These are phyloP conservation scores for Coptodon bakossiorum DNA, from an alignment of 2,113 vertebrate species.

Conservation along the genomic window DNA sequence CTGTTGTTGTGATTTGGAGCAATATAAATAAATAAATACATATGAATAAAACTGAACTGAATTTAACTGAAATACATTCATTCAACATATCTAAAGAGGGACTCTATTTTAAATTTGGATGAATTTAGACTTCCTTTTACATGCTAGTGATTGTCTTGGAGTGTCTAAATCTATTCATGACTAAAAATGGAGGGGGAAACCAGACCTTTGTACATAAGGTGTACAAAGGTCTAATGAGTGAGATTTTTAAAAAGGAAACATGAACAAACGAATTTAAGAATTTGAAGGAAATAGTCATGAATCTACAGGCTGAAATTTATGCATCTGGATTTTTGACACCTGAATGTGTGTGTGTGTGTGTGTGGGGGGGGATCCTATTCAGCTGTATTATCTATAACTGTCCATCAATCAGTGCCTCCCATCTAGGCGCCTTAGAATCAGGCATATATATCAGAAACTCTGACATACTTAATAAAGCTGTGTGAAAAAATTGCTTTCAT, in stretches of 20 bases:
- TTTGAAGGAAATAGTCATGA: not conserved
- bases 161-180: not conserved
- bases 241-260: not conserved
- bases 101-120: not conserved
- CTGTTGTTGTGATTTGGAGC: not conserved
- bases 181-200: not conserved
- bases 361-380: not conserved
- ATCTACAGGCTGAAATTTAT: not conserved
- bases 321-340: not conserved
- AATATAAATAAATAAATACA: not conserved
- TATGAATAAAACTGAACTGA: not conserved
- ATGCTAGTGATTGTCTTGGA: not conserved
- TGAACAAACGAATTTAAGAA: not conserved
- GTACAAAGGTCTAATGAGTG: fast-evolving
- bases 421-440: not conserved
- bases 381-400: not conserved
- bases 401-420: not conserved
- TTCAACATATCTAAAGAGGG: not conserved
- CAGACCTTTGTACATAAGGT: not conserved
- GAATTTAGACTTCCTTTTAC: not conserved
- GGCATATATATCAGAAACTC: not conserved
- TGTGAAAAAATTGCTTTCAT: not conserved
- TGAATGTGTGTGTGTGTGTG: not conserved
- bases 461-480: not conserved
- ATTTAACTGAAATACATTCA: not conserved